These are phyloP conservation scores for Zeuzera pyrina DNA, from an alignment of 2,888 invertebrate species.

Conservation along the genomic window DNA sequence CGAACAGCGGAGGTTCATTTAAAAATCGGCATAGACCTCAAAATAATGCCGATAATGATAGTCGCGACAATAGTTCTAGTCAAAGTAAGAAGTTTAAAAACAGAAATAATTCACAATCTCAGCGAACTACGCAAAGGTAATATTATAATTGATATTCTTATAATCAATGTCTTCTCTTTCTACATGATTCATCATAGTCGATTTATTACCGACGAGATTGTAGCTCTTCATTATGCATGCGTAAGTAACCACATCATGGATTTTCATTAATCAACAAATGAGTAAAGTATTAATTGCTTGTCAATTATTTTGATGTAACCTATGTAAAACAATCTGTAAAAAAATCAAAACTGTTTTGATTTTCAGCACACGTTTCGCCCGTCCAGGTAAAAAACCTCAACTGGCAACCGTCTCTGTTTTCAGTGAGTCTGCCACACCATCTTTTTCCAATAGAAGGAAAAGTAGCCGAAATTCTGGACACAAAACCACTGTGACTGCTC, in stretches of 20 bases:
- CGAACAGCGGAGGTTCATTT: constrained; percentile 58
- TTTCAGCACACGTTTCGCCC: constrained; percentile 64
- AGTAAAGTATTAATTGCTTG: no score
- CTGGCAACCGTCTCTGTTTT: constrained; percentile 78
- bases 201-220: no score
- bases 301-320: background rate
- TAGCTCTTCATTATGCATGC: no score
- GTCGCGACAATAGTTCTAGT: constrained; percentile 39
- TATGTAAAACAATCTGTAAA: constrained; percentile 4
- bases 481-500: constrained; percentile 53
- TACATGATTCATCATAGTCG: no score
- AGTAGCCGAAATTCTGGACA: constrained; percentile 54
- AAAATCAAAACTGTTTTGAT: constrained; percentile 29
- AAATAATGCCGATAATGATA: constrained; percentile 46
- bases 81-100: constrained; percentile 64
- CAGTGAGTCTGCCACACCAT: constrained; percentile 72
- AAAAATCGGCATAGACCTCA: constrained; percentile 72
- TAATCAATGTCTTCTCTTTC: no score
- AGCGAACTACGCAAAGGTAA: constrained; percentile 57
- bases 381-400: constrained; percentile 68
- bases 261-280: no score
- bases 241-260: no score
- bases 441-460: constrained; percentile 69
- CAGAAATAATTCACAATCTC: constrained; percentile 44
- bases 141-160: no score